Percentiles rank a stretch among this genome's conserved stretches.
phyloP scores from a whole-genome alignment of 1,140 invertebrate genomes.

The Cydia splendana region DNA sequence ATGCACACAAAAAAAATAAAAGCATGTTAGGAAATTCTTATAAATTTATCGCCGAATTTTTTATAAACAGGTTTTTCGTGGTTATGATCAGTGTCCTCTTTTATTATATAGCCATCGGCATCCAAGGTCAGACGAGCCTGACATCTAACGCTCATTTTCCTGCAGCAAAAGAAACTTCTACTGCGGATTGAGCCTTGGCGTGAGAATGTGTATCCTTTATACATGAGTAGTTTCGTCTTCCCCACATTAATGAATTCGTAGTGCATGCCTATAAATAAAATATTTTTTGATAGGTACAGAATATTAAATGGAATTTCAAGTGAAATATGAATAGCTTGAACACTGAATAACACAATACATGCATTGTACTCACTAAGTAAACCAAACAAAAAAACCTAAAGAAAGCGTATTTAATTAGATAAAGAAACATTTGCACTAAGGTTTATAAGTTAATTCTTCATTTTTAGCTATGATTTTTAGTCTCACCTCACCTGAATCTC shows the following conservation, averaged over 20 bases:
- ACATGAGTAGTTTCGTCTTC: not conserved
- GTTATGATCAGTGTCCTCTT: not conserved
- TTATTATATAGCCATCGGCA: not conserved
- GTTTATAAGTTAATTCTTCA: too few relatives aligned
- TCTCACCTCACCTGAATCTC: too few relatives aligned
- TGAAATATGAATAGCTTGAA: too few relatives aligned
- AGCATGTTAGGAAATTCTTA: too few relatives aligned
- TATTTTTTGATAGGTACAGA: not conserved
- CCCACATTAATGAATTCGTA: not conserved
- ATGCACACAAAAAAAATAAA: too few relatives aligned
- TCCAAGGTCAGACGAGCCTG: not conserved
- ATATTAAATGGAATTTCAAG: not conserved
- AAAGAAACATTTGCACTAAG: too few relatives aligned
- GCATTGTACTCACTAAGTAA: too few relatives aligned
- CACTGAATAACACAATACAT: too few relatives aligned
- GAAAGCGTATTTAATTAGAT: too few relatives aligned
- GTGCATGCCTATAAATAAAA: not conserved
- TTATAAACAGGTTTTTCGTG: conserved; percentile 14
- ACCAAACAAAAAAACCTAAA: too few relatives aligned
- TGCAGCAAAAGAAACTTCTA: not conserved
- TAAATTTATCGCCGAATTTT: not conserved
- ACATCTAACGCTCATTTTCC: not conserved
- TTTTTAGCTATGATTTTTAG: too few relatives aligned
- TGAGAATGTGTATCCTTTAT: conserved; percentile 11
- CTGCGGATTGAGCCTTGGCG: not conserved